phyloP scores from a whole-genome alignment of 2,113 vertebrate genomes.

The Prolemur simus region DNA sequence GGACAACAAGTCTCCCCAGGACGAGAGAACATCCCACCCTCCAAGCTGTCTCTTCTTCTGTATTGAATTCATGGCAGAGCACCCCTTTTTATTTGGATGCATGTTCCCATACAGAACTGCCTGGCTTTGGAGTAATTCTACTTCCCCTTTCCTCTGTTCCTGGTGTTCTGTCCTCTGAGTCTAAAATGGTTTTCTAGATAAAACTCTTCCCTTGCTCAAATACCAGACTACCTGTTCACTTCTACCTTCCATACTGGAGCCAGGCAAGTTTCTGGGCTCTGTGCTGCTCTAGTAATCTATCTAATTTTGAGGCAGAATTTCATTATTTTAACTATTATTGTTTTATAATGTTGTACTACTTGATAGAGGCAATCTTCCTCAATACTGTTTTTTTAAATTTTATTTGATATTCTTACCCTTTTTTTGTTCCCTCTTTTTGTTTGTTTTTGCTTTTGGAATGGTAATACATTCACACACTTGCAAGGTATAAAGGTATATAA shows the following conservation, averaged over 20 bases:
- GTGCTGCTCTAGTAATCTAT: background rate
- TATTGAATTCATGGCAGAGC: background rate
- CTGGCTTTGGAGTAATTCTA: background rate
- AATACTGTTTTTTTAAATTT: background rate
- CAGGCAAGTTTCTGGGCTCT: background rate
- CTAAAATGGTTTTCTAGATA: background rate
- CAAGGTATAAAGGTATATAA: background rate
- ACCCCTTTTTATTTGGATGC: background rate
- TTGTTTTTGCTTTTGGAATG: slow-evolving; percentile 18
- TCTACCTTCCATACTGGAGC: too few species aligned
- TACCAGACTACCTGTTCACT: background rate
- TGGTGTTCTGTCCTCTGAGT: background rate
- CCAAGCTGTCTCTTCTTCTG: background rate
- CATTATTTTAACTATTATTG: background rate
- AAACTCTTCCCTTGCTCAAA: background rate
- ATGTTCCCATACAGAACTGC: background rate
- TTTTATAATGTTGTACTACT: background rate
- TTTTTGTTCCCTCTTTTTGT: background rate
- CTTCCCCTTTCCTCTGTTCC: background rate
- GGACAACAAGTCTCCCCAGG: background rate
- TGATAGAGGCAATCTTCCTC: background rate
- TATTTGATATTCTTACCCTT: background rate
- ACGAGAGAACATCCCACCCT: background rate
- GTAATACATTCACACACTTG: background rate
- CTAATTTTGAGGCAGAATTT: background rate